phyloP scores from a whole-genome alignment of 1,140 invertebrate genomes.

The Aphaenogaster floridana region DNA sequence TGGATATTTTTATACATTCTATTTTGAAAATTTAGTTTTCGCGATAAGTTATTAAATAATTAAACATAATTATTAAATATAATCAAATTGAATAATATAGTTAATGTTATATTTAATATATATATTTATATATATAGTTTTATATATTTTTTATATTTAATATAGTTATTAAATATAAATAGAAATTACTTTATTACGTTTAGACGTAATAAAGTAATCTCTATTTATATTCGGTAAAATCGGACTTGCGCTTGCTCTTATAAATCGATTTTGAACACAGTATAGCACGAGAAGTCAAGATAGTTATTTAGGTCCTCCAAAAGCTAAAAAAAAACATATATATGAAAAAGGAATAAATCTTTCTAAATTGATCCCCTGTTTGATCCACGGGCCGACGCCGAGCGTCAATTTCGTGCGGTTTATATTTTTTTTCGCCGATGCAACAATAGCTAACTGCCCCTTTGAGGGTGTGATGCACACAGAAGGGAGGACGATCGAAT shows the following conservation, averaged over 20 bases:
- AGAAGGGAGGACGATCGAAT: constrained; percentile 31
- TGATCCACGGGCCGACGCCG: background rate
- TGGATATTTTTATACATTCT: background rate
- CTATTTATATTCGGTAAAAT: too few relatives aligned
- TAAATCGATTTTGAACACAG: background rate
- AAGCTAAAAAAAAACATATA: background rate
- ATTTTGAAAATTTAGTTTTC: background rate
- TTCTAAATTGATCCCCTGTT: constrained; percentile 26
- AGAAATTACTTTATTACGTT: background rate
- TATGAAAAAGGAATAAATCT: constrained; percentile 44
- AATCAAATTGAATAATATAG: too few relatives aligned
- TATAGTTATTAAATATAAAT: too few relatives aligned
- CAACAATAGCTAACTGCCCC: constrained; percentile 50
- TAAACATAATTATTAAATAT: too few relatives aligned
- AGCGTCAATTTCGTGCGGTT: constrained; percentile 48
- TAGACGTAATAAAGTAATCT: background rate
- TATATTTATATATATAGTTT: too few relatives aligned
- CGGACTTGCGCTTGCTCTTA: background rate
- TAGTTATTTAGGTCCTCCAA: constrained; percentile 7
- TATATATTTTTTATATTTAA: too few relatives aligned
- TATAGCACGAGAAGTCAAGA: background rate
- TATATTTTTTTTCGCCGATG: constrained; percentile 30
- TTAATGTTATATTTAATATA: too few relatives aligned
- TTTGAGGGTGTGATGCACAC: constrained; percentile 36
- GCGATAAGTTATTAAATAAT: background rate